Conservation (phyloP, 2,797 vertebrate genomes). For the Xiphophorus birchmanni region DNA sequence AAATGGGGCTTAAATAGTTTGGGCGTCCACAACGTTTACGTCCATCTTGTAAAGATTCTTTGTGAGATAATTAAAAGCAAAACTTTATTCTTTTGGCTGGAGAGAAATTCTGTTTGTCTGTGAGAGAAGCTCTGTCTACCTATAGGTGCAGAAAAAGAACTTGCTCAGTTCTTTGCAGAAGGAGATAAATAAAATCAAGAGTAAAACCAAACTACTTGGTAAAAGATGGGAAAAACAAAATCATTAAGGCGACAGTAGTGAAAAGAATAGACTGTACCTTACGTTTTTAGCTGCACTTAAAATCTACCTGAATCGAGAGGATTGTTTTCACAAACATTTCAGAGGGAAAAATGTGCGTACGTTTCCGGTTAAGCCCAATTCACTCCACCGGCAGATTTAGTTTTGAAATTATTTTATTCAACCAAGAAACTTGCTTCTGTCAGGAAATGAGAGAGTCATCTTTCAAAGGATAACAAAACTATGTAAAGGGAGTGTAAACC, state of each 20-base stretch:
- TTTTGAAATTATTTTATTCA: neutral
- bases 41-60: slow-evolving; percentile 12
- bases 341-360: neutral
- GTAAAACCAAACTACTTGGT: neutral
- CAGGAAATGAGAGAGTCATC: neutral
- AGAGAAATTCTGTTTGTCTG: slow-evolving; percentile 24
- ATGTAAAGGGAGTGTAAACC: neutral
- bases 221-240: slow-evolving; percentile 10
- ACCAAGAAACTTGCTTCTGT: neutral
- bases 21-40: slow-evolving; percentile 12
- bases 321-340: neutral
- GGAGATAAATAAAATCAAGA: slow-evolving; percentile 19
- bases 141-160: slow-evolving; percentile 20
- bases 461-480: neutral
- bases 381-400: neutral
- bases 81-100: slow-evolving; percentile 6
- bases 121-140: slow-evolving; percentile 1
- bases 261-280: neutral
- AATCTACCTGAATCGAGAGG: neutral
- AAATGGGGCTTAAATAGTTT: neutral
- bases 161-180: slow-evolving; percentile 23
- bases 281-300: neutral
- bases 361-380: neutral
- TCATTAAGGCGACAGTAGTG: neutral
- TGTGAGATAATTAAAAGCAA: slow-evolving; percentile 2